A percentile compares a stretch with the other conserved stretches of the same genome.
Evolutionary conservation across 2,113 vertebrate genomes (phyloP).

Genomic region (Grantiella picta): DNA sequence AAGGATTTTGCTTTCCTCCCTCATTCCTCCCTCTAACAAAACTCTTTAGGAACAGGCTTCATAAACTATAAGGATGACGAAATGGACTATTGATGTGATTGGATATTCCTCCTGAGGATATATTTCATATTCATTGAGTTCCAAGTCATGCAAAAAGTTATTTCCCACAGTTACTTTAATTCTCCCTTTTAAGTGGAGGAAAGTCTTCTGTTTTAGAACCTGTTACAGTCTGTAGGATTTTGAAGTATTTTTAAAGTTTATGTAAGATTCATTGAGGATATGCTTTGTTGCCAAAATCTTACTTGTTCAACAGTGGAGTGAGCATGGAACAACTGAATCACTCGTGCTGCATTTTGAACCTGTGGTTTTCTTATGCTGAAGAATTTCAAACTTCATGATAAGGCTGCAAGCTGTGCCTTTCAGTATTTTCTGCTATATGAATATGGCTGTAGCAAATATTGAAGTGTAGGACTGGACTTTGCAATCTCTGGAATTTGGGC

Average conservation of each 20-base stretch:
- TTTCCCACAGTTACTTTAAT: not conserved
- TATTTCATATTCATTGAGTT: not conserved
- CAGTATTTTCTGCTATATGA: not conserved
- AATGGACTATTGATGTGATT: not conserved
- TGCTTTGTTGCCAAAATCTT: not conserved
- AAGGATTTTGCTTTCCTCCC: conserved; percentile 4
- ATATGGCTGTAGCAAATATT: not conserved
- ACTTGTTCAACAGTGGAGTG: not conserved
- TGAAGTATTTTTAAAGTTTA: not conserved
- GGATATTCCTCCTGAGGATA: not conserved
- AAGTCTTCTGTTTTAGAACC: not conserved
- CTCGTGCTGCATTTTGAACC: not conserved
- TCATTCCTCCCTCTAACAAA: not conserved
- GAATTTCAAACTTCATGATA: not conserved
- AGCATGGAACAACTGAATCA: not conserved
- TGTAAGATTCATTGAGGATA: not conserved
- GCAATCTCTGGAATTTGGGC: not conserved
- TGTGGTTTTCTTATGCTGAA: not conserved
- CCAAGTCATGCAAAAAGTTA: not conserved
- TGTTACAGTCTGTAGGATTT: not conserved
- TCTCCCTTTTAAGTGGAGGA: not conserved
- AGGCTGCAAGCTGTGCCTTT: not conserved
- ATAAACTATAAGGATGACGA: not conserved
- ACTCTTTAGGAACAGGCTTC: not conserved
- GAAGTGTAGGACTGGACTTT: not conserved